These are phyloP conservation scores for Drosophila monieri DNA, from an alignment of 2,888 invertebrate species.

Conservation along the genomic window DNA sequence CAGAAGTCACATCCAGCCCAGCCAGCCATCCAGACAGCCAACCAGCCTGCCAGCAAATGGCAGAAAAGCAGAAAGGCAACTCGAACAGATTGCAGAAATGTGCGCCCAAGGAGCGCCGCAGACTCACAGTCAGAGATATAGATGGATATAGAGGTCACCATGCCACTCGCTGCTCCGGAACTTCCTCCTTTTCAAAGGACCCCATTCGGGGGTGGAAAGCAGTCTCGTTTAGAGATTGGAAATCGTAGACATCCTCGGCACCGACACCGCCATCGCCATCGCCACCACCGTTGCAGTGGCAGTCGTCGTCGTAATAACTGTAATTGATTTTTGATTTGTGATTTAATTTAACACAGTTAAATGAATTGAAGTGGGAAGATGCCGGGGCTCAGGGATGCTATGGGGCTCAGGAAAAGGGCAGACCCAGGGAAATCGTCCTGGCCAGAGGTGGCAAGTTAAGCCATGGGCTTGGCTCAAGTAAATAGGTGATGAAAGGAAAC, in stretches of 20 bases:
- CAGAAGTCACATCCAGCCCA: conserved; percentile 30
- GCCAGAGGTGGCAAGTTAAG: neutral
- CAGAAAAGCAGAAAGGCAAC: conserved; percentile 70
- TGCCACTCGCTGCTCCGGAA: conserved; percentile 42
- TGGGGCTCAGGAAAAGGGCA: conserved; percentile 1
- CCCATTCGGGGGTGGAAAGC: conserved; percentile 30
- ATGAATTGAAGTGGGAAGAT: conserved; percentile 61
- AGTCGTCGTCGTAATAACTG: conserved; percentile 75
- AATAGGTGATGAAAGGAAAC: neutral
- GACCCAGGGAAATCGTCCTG: neutral
- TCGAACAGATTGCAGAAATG: conserved; percentile 76
- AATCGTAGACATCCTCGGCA: conserved; percentile 71
- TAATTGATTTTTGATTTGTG: conserved; percentile 84
- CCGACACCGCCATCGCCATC: neutral
- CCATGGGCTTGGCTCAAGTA: neutral
- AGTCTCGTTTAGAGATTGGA: conserved; percentile 75
- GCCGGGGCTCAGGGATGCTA: neutral
- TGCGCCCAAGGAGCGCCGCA: conserved; percentile 54
- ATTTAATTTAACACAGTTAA: conserved; percentile 82
- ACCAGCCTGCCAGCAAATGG: conserved; percentile 64
- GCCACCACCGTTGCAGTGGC: conserved; percentile 32
- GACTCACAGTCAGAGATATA: conserved; percentile 31
- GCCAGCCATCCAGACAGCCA: conserved; percentile 40
- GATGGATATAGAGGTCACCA: conserved; percentile 37
- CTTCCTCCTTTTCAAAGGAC: conserved; percentile 46